Evolutionary conservation across 2,888 invertebrate species (phyloP).

Genomic region (Tetragnatha montana): DNA sequence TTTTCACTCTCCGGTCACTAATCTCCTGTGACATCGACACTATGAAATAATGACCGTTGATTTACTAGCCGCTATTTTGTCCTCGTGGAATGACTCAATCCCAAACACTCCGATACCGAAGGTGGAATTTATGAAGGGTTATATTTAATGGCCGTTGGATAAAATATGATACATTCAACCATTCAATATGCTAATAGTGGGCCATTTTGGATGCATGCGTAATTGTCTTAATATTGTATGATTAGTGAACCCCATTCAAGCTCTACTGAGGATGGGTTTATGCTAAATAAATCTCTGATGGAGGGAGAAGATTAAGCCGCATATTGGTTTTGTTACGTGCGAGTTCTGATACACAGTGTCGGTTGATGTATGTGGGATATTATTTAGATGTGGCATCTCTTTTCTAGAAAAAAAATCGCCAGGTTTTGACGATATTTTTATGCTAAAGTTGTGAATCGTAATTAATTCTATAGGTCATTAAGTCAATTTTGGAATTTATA

Average conservation of each 20-base stretch:
- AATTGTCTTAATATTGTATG: constrained; percentile 23
- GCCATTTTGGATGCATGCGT: background rate
- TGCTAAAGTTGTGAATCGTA: no score
- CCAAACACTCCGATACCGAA: background rate
- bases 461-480: no score
- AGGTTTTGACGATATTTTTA: no score
- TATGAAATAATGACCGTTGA: background rate
- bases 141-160: background rate
- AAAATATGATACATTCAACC: background rate
- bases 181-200: constrained; percentile 14
- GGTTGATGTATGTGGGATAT: background rate
- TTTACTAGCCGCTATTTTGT: background rate
- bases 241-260: constrained; percentile 15
- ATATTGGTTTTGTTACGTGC: constrained; percentile 3
- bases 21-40: background rate
- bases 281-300: constrained; percentile 12
- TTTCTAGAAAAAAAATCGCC: no score
- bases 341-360: background rate
- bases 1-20: background rate
- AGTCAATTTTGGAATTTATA: no score
- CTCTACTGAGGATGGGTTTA: background rate
- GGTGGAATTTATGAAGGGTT: constrained; percentile 1
- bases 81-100: background rate
- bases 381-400: background rate
- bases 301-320: background rate